Evolutionary conservation across 1,140 invertebrate species (phyloP).

Genomic region (Pachypsylla venusta): DNA sequence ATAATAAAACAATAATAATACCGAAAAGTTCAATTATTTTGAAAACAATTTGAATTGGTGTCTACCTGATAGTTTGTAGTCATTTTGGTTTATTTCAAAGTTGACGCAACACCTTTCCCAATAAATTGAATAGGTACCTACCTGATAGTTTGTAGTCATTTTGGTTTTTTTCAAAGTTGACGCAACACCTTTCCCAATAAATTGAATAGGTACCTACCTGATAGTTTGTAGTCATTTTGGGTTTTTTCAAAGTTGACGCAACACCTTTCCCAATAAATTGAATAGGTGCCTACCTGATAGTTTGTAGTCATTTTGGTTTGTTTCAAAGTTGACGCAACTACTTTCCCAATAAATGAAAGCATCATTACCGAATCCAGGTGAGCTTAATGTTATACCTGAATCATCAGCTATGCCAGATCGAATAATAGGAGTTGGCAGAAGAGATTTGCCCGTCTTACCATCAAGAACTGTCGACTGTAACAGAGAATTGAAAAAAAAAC

Average conservation of each 20-base stretch:
- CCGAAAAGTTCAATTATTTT: too few relatives aligned
- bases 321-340: conserved; percentile 41
- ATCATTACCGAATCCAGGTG: conserved; percentile 49
- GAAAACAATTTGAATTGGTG: too few relatives aligned
- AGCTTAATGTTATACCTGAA: conserved; percentile 45
- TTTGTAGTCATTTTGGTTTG: conserved; percentile 25
- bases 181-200: too few relatives aligned
- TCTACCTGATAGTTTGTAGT: too few relatives aligned
- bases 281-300: background rate
- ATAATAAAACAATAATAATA: too few relatives aligned
- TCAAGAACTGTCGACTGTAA: conserved; percentile 46
- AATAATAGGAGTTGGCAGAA: conserved; percentile 45
- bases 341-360: conserved; percentile 58
- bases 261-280: conserved; percentile 57
- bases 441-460: conserved; percentile 46
- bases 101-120: too few relatives aligned
- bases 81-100: too few relatives aligned
- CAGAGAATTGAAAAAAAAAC: conserved; percentile 8
- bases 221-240: conserved; percentile 21
- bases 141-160: too few relatives aligned
- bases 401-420: conserved; percentile 50
- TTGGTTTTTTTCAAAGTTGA: too few relatives aligned
- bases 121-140: too few relatives aligned
- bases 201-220: background rate
- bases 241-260: conserved; percentile 39